Evolutionary conservation across 2,888 invertebrate species (phyloP).

Genomic region (Erebia aethiops): DNA sequence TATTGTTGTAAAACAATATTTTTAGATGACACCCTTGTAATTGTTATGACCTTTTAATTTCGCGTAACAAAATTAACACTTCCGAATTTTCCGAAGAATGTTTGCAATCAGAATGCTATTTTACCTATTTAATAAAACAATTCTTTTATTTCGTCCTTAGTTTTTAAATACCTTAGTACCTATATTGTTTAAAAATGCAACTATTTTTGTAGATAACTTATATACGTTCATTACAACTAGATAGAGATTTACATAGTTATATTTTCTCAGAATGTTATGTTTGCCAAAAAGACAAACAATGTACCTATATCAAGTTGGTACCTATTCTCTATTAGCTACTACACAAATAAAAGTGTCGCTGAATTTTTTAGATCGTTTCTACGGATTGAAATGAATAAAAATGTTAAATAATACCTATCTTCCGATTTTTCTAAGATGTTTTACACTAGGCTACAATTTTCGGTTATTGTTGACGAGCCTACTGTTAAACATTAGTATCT

Average conservation of each 20-base stretch:
- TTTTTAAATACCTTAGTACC: conserved; percentile 51
- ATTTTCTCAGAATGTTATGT: conserved; percentile 78
- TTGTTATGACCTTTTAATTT: conserved; percentile 57
- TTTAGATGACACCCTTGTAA: conserved; percentile 77
- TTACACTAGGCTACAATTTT: conserved; percentile 44
- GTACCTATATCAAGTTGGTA: conserved; percentile 41
- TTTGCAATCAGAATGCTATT: conserved; percentile 49
- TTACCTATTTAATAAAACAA: conserved; percentile 43
- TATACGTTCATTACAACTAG: conserved; percentile 79
- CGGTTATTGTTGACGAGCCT: conserved; percentile 52
- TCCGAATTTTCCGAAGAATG: conserved; percentile 58
- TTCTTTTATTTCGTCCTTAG: conserved; percentile 54
- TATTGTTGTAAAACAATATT: conserved; percentile 74
- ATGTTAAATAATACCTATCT: conserved; percentile 28
- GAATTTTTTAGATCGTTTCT: conserved; percentile 47
- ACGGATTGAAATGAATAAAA: conserved; percentile 43
- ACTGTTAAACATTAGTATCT: conserved; percentile 44
- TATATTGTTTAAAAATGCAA: conserved; percentile 71
- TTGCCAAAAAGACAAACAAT: conserved; percentile 64
- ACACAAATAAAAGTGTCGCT: conserved; percentile 64
- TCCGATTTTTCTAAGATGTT: conserved; percentile 44
- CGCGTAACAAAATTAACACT: conserved; percentile 56
- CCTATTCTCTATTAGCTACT: conserved; percentile 62
- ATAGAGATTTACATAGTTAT: conserved; percentile 70
- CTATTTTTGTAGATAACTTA: conserved; percentile 81